phyloP scores from a whole-genome alignment of 2,888 invertebrate species.

The Piscicola geometra region DNA sequence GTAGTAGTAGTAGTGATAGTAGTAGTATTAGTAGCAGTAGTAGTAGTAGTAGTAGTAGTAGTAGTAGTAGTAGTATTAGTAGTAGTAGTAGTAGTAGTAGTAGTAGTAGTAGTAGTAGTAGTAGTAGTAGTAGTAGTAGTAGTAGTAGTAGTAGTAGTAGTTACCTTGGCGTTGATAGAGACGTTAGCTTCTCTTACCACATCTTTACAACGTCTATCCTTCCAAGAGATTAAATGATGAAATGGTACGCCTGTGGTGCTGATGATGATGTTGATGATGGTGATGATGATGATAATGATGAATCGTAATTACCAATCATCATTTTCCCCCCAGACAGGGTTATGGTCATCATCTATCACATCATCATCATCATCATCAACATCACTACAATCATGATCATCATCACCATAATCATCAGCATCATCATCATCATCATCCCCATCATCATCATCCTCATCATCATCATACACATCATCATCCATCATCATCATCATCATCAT shows the following conservation, averaged over 20 bases:
- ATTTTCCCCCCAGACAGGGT: too few species aligned
- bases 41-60: neutral
- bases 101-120: neutral
- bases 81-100: neutral
- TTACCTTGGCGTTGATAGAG: conserved; percentile 49
- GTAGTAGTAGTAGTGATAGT: neutral
- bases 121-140: too few species aligned
- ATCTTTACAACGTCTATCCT: conserved; percentile 72
- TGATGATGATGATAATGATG: too few species aligned
- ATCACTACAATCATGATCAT: neutral
- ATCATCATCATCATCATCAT: neutral
- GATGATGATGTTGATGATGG: conserved; percentile 12
- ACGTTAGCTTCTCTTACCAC: conserved; percentile 71
- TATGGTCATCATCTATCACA: too few species aligned
- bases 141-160: neutral
- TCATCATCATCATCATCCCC: too few species aligned
- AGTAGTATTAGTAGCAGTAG: neutral
- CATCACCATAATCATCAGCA: too few species aligned
- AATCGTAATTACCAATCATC: too few species aligned
- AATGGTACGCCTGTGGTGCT: conserved; percentile 68
- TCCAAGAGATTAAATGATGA: conserved; percentile 85
- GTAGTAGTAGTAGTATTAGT: neutral
- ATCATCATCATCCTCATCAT: too few species aligned
- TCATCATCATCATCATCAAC: too few species aligned
- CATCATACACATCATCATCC: too few species aligned